Percentiles rank a stretch among this genome's conserved stretches.
phyloP scores from a whole-genome alignment of 2,797 vertebrate genomes.

The Staurois parvus region DNA sequence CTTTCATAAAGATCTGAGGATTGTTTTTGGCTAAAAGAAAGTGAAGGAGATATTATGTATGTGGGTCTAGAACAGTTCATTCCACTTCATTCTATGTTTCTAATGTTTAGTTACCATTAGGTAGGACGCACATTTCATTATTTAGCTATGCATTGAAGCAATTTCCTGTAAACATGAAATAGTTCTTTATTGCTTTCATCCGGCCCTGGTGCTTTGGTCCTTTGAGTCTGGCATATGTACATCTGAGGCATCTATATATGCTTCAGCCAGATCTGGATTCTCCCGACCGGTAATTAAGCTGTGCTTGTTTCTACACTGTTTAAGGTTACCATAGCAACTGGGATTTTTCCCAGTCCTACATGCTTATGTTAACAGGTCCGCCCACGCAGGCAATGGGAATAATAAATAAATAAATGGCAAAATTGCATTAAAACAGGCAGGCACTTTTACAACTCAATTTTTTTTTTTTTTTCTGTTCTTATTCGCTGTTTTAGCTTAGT shows the following conservation, averaged over 20 bases:
- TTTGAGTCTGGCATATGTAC: background rate
- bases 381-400: conserved; percentile 49
- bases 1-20: too few relatives aligned
- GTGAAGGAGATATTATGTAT: too few relatives aligned
- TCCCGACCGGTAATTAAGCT: conserved; percentile 55
- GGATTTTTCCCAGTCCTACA: conserved; percentile 57
- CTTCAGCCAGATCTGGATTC: conserved; percentile 35
- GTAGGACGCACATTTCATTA: too few relatives aligned
- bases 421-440: background rate
- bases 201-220: conserved; percentile 3
- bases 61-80: too few relatives aligned
- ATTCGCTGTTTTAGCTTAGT: too few relatives aligned
- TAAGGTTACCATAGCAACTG: conserved; percentile 60
- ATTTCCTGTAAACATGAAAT: too few relatives aligned
- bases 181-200: background rate
- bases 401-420: conserved; percentile 53
- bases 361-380: conserved; percentile 52
- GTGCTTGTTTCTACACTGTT: conserved; percentile 53
- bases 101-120: too few relatives aligned
- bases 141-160: too few relatives aligned
- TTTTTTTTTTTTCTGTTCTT: background rate
- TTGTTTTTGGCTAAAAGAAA: too few relatives aligned
- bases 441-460: background rate
- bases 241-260: conserved; percentile 13
- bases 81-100: too few relatives aligned